phyloP scores from a whole-genome alignment of 2,113 vertebrate species.

The Oophaga pumilio region DNA sequence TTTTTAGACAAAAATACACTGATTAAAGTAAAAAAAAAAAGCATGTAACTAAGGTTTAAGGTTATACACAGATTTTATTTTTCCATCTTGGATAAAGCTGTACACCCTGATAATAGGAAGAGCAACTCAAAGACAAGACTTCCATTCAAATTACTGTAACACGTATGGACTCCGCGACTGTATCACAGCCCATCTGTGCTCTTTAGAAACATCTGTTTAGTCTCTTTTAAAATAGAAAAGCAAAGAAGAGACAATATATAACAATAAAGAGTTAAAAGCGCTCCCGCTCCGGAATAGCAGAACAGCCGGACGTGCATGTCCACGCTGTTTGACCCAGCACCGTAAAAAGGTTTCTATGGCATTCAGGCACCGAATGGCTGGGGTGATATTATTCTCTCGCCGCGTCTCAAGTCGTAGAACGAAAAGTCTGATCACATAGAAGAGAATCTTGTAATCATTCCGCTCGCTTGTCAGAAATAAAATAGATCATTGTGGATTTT shows the following conservation, averaged over 20 bases:
- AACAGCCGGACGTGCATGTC: neutral
- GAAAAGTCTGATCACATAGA: constrained; percentile 22
- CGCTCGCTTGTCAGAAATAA: neutral
- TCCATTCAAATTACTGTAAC: neutral
- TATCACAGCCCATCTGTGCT: constrained; percentile 30
- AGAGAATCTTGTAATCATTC: neutral
- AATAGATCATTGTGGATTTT: constrained; percentile 49
- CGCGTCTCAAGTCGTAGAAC: neutral
- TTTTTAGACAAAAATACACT: too few species aligned
- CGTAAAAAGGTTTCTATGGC: neutral
- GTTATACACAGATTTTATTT: neutral
- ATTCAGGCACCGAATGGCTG: neutral
- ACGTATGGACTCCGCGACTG: neutral
- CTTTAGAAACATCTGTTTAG: constrained; percentile 25
- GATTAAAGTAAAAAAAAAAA: too few species aligned
- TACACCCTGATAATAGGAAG: neutral
- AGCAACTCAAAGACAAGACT: neutral
- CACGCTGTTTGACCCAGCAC: neutral
- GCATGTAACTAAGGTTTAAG: neutral
- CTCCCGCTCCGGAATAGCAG: neutral
- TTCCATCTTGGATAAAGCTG: neutral
- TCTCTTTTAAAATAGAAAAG: neutral
- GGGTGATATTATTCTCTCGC: neutral
- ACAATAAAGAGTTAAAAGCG: constrained; percentile 12
- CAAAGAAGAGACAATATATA: neutral